These are phyloP conservation scores for Andinoacara biseriatus DNA, from an alignment of 2,113 vertebrate species.

Conservation along the genomic window DNA sequence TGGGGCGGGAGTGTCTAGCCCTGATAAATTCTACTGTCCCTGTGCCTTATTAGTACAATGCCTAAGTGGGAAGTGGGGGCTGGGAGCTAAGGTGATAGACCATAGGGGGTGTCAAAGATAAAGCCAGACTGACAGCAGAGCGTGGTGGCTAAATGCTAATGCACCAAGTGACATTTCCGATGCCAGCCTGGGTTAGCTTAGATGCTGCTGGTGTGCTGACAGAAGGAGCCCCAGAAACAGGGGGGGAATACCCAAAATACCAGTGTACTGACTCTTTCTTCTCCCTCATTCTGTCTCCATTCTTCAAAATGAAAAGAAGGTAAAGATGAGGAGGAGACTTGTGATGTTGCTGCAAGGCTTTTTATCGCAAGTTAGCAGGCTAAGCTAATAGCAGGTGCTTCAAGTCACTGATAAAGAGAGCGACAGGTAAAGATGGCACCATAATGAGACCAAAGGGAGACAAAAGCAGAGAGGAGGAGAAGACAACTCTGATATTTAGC, in stretches of 20 bases:
- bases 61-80: conserved; percentile 44
- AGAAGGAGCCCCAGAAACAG: conserved; percentile 31
- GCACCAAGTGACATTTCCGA: conserved; percentile 80
- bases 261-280: conserved; percentile 26
- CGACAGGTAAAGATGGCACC: conserved; percentile 39
- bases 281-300: conserved; percentile 25
- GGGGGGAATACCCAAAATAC: conserved; percentile 53
- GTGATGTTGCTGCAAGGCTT: conserved; percentile 57
- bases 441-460: conserved; percentile 32
- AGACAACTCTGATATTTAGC: conserved; percentile 55
- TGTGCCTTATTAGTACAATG: conserved; percentile 77
- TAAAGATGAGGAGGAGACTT: conserved; percentile 19
- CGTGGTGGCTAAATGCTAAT: conserved; percentile 83
- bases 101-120: conserved; percentile 77
- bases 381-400: conserved; percentile 53
- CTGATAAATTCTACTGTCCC: conserved; percentile 79
- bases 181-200: conserved; percentile 66
- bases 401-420: conserved; percentile 41
- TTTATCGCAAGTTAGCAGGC: conserved; percentile 66
- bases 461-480: conserved; percentile 24
- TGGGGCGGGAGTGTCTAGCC: conserved; percentile 70
- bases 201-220: conserved; percentile 65
- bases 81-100: conserved; percentile 63
- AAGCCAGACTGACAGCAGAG: conserved; percentile 80
- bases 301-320: conserved; percentile 44